Percentiles rank a stretch among this genome's conserved stretches.
Evolutionary conservation across 2,113 vertebrate genomes (phyloP).

Genomic region (Cyprinodon tularosa): DNA sequence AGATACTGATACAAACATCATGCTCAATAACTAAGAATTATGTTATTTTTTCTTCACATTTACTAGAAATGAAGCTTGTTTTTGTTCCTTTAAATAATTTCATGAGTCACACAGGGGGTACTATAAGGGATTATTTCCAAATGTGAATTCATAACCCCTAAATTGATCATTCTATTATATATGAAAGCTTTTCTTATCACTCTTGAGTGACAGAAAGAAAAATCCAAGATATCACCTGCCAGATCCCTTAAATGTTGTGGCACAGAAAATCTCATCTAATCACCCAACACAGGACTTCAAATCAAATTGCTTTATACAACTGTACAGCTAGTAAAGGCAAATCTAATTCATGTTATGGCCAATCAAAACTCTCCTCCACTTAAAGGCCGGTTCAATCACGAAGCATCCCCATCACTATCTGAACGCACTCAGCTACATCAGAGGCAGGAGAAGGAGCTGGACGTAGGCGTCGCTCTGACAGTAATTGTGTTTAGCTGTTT

Average conservation of each 20-base stretch:
- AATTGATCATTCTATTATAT: rapidly evolving
- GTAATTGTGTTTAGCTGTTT: constrained; percentile 69
- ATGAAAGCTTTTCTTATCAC: neutral
- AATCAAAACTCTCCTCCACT: constrained; percentile 55
- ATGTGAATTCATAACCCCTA: neutral
- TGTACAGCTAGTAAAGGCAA: constrained; percentile 9
- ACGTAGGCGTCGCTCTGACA: constrained; percentile 42
- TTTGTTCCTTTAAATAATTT: too few species aligned
- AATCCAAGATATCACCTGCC: neutral
- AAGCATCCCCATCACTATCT: constrained; percentile 13
- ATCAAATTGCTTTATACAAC: constrained; percentile 28
- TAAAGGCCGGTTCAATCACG: constrained; percentile 46
- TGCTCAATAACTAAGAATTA: neutral
- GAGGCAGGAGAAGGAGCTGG: constrained; percentile 25
- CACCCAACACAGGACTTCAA: constrained; percentile 14
- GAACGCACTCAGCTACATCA: constrained; percentile 53
- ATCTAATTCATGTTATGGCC: constrained; percentile 42
- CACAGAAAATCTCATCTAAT: neutral
- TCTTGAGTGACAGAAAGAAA: constrained; percentile 13
- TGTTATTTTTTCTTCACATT: too few species aligned
- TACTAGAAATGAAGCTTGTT: too few species aligned
- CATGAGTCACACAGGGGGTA: neutral
- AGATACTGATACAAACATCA: constrained; percentile 7
- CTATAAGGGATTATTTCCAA: neutral
- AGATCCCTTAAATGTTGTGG: neutral